Evolutionary conservation across 2,888 invertebrate species (phyloP).

Genomic region (Caenorhabditis macrosperma): DNA sequence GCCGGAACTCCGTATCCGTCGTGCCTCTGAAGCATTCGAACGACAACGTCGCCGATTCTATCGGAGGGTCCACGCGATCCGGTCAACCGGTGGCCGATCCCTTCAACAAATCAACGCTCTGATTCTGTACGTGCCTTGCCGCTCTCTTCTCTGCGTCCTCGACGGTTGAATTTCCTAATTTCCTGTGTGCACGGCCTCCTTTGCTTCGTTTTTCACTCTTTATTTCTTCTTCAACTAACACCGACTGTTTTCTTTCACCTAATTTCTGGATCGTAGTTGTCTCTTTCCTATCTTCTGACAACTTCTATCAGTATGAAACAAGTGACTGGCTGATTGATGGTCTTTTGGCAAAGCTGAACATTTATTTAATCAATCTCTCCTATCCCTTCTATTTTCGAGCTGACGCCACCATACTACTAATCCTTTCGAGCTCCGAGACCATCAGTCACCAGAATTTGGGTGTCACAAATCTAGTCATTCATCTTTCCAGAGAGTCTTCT

Average conservation of each 20-base stretch:
- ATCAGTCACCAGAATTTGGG: too few relatives aligned
- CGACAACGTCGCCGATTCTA: constrained; percentile 13
- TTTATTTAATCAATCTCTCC: background rate
- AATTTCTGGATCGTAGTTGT: background rate
- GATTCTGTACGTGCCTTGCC: constrained; percentile 37
- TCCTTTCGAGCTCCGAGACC: too few relatives aligned
- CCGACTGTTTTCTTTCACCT: background rate
- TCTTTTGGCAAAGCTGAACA: too few relatives aligned
- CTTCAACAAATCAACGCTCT: constrained; percentile 29
- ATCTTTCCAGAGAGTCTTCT: background rate
- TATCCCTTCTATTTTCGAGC: too few relatives aligned
- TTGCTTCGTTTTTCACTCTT: background rate
- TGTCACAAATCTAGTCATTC: too few relatives aligned
- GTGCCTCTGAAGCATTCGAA: constrained; percentile 7
- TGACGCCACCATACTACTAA: too few relatives aligned
- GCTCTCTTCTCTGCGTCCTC: too few relatives aligned
- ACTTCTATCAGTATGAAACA: background rate
- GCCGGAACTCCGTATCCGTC: background rate
- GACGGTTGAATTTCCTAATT: background rate
- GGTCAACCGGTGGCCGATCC: constrained; percentile 5
- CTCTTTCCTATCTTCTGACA: background rate
- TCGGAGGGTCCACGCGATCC: constrained; percentile 17
- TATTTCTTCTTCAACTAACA: background rate
- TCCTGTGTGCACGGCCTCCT: background rate
- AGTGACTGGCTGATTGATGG: too few relatives aligned